Evolutionary conservation across 1,140 invertebrate genomes (phyloP), one percentile per base, ranked within the genome.

Genomic region (Halotydeus destructor): DNA sequence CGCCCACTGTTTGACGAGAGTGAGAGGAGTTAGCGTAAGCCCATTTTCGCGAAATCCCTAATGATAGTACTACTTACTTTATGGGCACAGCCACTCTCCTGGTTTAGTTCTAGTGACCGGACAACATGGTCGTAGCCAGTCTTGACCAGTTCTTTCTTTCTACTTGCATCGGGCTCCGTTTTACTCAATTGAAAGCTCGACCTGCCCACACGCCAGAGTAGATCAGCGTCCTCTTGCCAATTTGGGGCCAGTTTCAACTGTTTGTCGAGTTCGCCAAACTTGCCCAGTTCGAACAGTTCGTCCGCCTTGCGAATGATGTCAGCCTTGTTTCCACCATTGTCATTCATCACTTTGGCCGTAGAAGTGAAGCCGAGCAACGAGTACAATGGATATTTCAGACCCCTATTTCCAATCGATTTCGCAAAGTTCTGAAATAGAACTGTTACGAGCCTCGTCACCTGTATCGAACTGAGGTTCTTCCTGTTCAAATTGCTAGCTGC

Each of bases 81-180:
- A 27, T 46, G 39, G 27, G 44, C 44, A 14, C 32, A 27, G 25
- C 44, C 44, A 35, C 38, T 34, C 16, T 41, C 36, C 3, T 35
- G 23, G 22, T 41, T 27, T 2, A 42, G 4, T 25, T 46, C 39
- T 18, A 46, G 3, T n/a, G 38, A 21, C n/a, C 38, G 34, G 2
- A 26, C 3, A 36, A 42, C 39, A 1, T 25, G 26, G 8, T 8
- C 9, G 9, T 41, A 33, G 9, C 37, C 41, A 32, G 23, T 26
- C 3, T 41, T 18, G 11, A 45, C 5, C 5, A 40, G 6, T 12
- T 11, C 30, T 11, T 14, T 31, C 9, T 24, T 12, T 16, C 41
- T 38, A 40, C 24, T 28, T 11, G 18, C 11, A 18, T 28, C 31
- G n/a, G 16, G 18, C 3, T 32, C 27, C 16, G 12, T 39, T 44